Base-by-base conservation (phyloP, 2,113 vertebrate genomes). In the Tachysurus fulvidraco region DNA sequence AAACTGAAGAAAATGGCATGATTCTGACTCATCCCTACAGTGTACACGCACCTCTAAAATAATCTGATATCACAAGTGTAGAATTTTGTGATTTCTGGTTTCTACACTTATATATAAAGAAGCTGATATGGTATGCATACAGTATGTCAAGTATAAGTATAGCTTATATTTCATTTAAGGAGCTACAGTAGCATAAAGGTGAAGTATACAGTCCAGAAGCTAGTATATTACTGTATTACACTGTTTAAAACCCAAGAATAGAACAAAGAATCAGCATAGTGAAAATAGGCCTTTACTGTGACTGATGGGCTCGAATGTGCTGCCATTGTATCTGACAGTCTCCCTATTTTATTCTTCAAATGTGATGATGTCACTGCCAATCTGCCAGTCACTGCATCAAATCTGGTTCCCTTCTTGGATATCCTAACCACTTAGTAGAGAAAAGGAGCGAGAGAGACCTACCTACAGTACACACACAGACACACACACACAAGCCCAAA, bases 291-390 rank as follows among this genome's bases (percentile, higher is more conserved):
- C 4, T 17, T 73, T 73, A 73, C 69, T 44, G 69, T 41, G 69
- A 73, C 3, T 46, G 71, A 74, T 74, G 41, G 9, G 41, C 17
- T 74, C 10, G 21, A 11, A 74, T 74, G 44, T 25, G 41, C 71
- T 11, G 41, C 3, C 71, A 46, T 74, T 74, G 71, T 50, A 1
- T 21, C 71, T 50, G 41, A 46, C 44, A 50, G 21, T 44, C 23
- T 67, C 65, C 65, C 65, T 67, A 30, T 50, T 74, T 5, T 74
- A 25, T n/a, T 50, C 71, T 74, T 74, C 71, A 74, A 74, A 74
- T 74, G 19, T 46, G 16, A 50, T 50, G 44, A 74, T 74, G 44
- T 46, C 44, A 74, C 25, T 50, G 9, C 1, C 41, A 46, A 74
- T 74, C 44, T 50, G 71, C 71, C 41, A 46, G 4, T n/a, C 46